These are phyloP conservation scores for Lycaena phlaeas DNA, from an alignment of 2,888 invertebrate species.

Conservation along the genomic window DNA sequence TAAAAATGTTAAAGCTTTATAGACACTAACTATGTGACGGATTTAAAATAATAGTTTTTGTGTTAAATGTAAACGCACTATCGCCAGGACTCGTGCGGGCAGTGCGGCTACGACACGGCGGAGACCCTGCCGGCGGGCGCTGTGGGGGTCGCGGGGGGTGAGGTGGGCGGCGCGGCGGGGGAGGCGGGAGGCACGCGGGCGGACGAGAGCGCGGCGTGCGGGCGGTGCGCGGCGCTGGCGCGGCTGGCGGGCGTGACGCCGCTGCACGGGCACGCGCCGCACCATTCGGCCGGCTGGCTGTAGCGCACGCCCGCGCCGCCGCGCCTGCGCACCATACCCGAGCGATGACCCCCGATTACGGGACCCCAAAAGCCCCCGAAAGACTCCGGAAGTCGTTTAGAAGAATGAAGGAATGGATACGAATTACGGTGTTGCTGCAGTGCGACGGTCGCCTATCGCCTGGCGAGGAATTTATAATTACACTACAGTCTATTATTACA, in stretches of 20 bases:
- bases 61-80: background rate
- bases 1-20: too few species aligned
- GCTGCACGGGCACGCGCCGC: conserved; percentile 79
- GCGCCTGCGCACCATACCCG: background rate
- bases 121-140: conserved; percentile 12
- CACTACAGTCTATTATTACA: too few species aligned
- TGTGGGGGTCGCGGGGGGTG: conserved; percentile 13
- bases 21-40: too few species aligned
- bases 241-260: conserved; percentile 83
- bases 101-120: conserved; percentile 22
- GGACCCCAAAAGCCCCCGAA: too few species aligned
- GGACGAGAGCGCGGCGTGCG: conserved; percentile 33
- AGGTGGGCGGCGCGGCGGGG: conserved; percentile 16
- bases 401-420: too few species aligned
- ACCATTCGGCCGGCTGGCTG: conserved; percentile 80
- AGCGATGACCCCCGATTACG: too few species aligned
- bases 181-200: conserved; percentile 7
- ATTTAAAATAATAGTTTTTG: background rate
- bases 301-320: conserved; percentile 27
- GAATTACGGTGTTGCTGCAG: too few species aligned
- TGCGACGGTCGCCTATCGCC: too few species aligned
- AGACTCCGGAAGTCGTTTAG: too few species aligned
- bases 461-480: too few species aligned
- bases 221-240: conserved; percentile 75
- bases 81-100: conserved; percentile 21